A percentile compares a stretch with the other conserved stretches of the same genome.
Evolutionary conservation across 1,140 invertebrate species (phyloP).

Genomic region (Ruditapes philippinarum): DNA sequence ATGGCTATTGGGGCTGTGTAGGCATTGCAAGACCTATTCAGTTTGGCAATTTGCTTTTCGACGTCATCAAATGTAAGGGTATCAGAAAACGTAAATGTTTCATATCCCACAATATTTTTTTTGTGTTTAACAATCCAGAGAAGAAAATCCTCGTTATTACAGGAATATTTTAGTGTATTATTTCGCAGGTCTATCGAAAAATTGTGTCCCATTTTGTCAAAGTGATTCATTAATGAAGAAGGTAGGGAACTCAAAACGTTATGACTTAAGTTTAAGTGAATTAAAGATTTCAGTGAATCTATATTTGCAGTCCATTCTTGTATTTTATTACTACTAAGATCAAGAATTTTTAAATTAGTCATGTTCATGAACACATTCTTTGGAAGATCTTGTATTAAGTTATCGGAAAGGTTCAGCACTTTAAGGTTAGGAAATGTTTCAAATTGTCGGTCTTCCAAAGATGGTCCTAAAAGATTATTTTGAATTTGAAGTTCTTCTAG

Average conservation of each 20-base stretch:
- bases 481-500: constrained; percentile 37
- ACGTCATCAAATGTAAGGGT: not conserved
- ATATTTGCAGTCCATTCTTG: not conserved
- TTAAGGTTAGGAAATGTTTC: not conserved
- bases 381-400: not conserved
- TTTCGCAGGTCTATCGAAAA: constrained; percentile 29
- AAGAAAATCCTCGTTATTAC: constrained; percentile 4
- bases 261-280: not conserved
- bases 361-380: not conserved
- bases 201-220: not conserved
- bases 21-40: not conserved
- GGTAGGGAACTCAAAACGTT: constrained; percentile 15
- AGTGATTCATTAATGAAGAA: not conserved
- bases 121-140: not conserved
- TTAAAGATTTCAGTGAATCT: not conserved
- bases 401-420: constrained; percentile 35
- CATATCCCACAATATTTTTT: not conserved
- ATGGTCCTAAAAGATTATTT: constrained; percentile 19
- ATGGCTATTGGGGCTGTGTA: not conserved
- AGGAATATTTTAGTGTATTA: constrained; percentile 6
- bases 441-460: not conserved
- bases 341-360: constrained; percentile 2
- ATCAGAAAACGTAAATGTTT: not conserved
- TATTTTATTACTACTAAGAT: constrained; percentile 46
- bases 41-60: not conserved